Evolutionary conservation across 1,140 invertebrate genomes (phyloP).

Genomic region (Apis laboriosa): DNA sequence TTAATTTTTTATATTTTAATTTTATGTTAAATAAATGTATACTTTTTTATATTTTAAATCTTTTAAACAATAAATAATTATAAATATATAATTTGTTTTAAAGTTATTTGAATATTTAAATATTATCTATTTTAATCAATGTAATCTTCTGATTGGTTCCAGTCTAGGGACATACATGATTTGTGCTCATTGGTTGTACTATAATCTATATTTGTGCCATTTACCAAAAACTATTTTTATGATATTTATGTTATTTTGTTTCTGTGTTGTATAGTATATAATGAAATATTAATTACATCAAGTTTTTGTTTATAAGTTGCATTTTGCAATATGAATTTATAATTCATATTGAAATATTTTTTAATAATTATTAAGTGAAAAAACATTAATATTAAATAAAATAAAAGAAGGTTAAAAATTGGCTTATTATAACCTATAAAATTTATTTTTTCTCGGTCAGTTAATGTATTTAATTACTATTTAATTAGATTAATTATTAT

Average conservation of each 20-base stretch:
- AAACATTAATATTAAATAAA: not conserved
- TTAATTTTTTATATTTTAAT: not conserved
- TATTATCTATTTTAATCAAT: not conserved
- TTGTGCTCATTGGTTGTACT: not conserved
- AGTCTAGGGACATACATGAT: not conserved
- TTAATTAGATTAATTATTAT: slow-evolving; percentile 28
- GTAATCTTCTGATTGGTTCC: not conserved
- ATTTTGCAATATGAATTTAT: no score
- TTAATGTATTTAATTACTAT: not conserved
- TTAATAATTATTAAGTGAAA: not conserved
- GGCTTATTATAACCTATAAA: slow-evolving; percentile 23
- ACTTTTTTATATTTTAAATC: not conserved
- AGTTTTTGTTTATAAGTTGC: slow-evolving; percentile 21
- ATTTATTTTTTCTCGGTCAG: slow-evolving; percentile 25
- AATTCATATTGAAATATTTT: not conserved
- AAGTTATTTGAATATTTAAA: not conserved
- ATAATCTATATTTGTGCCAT: not conserved
- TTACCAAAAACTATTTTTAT: not conserved
- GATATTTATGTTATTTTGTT: slow-evolving; percentile 3
- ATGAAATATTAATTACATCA: not conserved
- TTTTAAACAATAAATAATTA: no score
- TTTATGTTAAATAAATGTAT: not conserved
- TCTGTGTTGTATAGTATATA: not conserved
- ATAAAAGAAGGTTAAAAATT: slow-evolving; percentile 3
- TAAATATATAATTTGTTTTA: not conserved